A percentile compares a stretch with the other conserved stretches of the same genome.
Conservation (phyloP, 2,797 vertebrate genomes). For the Caiman crocodilus region DNA sequence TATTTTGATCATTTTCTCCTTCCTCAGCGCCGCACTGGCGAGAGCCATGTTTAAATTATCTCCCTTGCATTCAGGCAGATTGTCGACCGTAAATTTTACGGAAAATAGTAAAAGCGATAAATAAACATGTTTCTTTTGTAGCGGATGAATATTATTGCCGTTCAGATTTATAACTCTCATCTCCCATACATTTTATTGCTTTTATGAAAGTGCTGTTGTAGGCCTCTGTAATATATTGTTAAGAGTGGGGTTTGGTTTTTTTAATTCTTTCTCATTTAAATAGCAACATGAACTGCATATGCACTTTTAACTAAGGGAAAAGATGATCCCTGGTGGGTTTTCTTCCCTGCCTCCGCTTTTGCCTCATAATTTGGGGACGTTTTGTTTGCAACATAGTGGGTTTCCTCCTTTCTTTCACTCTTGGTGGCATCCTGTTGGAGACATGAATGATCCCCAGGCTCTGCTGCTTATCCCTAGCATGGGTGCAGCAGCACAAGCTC, state of each 20-base stretch:
- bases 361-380: conserved; percentile 20
- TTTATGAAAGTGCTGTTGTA: not conserved
- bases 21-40: not conserved
- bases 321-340: not conserved
- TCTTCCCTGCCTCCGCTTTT: not conserved
- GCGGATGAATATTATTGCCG: not conserved
- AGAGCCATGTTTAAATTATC: not conserved
- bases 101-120: conserved; percentile 47
- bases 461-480: not conserved
- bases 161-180: conserved; percentile 48
- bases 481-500: not conserved
- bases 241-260: not conserved
- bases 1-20: not conserved
- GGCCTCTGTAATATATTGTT: not conserved
- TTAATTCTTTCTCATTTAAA: not conserved
- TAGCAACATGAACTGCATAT: not conserved
- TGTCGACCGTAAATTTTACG: conserved; percentile 60
- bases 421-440: not conserved
- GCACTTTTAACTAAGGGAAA: not conserved
- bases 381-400: not conserved
- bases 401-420: not conserved
- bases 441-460: not conserved
- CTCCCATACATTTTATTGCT: not conserved
- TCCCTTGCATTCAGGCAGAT: not conserved
- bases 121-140: conserved; percentile 52